These are phyloP conservation scores for Biston betularia DNA, from an alignment of 2,888 invertebrate genomes.

Conservation along the genomic window DNA sequence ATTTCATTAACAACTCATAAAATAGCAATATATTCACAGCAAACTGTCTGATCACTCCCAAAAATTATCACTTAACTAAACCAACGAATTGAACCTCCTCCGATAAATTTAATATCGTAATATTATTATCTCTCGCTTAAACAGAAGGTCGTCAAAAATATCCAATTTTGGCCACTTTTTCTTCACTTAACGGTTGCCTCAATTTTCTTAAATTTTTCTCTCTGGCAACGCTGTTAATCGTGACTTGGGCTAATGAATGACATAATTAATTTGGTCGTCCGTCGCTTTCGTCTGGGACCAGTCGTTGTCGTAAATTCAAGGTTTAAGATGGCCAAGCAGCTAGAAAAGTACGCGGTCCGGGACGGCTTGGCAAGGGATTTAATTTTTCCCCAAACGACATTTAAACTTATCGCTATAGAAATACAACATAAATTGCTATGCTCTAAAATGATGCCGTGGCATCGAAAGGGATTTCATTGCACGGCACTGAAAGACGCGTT, in stretches of 20 bases:
- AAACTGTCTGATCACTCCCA: neutral
- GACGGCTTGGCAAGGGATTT: too few relatives aligned
- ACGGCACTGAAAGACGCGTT: too few relatives aligned
- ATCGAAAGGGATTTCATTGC: too few relatives aligned
- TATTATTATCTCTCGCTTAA: constrained; percentile 19
- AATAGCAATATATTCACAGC: too few relatives aligned
- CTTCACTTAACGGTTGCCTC: constrained; percentile 17
- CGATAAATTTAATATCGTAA: constrained; percentile 13
- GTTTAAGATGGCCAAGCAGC: neutral
- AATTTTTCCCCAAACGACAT: too few relatives aligned
- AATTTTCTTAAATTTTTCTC: constrained; percentile 23
- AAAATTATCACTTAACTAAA: neutral
- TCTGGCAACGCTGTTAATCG: constrained; percentile 27
- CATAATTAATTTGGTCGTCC: constrained; percentile 25
- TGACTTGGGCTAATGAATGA: constrained; percentile 29
- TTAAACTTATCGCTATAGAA: too few relatives aligned
- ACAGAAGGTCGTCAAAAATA: constrained; percentile 23
- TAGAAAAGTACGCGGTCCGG: too few relatives aligned
- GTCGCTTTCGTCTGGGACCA: constrained; percentile 11
- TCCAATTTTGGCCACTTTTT: constrained; percentile 11
- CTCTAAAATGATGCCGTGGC: too few relatives aligned
- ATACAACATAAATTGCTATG: too few relatives aligned
- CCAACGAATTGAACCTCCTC: neutral
- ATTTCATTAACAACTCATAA: too few relatives aligned
- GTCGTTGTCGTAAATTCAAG: constrained; percentile 20